A percentile compares a stretch with the other conserved stretches of the same genome.
Conservation (phyloP, 2,797 vertebrate genomes). For the Trematomus bernacchii region DNA sequence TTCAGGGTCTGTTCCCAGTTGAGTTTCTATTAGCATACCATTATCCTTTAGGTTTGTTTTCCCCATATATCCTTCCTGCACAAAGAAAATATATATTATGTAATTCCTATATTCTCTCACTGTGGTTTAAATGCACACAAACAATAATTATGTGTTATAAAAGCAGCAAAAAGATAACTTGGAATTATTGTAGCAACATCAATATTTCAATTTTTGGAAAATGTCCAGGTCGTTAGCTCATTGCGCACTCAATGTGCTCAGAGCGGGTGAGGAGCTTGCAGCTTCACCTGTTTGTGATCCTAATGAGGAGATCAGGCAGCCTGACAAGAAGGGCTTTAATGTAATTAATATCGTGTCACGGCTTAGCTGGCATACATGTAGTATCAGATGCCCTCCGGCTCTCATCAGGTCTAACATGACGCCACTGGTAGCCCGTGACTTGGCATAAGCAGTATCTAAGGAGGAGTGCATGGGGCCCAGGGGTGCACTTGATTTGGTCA, state of each 20-base stretch:
- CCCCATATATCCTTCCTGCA: background rate
- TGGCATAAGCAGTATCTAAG: slow-evolving; percentile 79
- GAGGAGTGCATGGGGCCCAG: slow-evolving; percentile 72
- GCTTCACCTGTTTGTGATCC: slow-evolving; percentile 63
- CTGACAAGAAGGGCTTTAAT: slow-evolving; percentile 62
- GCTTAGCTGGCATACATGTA: slow-evolving; percentile 63
- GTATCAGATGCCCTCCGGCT: slow-evolving; percentile 56
- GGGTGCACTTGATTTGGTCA: slow-evolving; percentile 83
- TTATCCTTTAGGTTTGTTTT: slow-evolving; percentile 30
- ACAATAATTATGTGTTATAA: background rate
- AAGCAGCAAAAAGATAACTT: background rate
- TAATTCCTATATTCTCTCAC: background rate
- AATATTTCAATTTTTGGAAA: slow-evolving; percentile 16
- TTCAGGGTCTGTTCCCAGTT: slow-evolving; percentile 22
- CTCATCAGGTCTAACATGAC: slow-evolving; percentile 65
- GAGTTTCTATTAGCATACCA: slow-evolving; percentile 16
- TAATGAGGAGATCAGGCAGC: slow-evolving; percentile 54
- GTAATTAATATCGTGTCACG: slow-evolving; percentile 77
- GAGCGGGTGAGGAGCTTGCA: slow-evolving; percentile 25
- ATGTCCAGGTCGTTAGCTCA: slow-evolving; percentile 6
- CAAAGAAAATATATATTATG: background rate
- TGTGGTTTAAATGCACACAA: slow-evolving; percentile 9
- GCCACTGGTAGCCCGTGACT: slow-evolving; percentile 67
- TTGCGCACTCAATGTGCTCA: slow-evolving; percentile 4
- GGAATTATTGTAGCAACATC: background rate